phyloP scores from a whole-genome alignment of 2,888 invertebrate species.

The Fragum whitleyi region DNA sequence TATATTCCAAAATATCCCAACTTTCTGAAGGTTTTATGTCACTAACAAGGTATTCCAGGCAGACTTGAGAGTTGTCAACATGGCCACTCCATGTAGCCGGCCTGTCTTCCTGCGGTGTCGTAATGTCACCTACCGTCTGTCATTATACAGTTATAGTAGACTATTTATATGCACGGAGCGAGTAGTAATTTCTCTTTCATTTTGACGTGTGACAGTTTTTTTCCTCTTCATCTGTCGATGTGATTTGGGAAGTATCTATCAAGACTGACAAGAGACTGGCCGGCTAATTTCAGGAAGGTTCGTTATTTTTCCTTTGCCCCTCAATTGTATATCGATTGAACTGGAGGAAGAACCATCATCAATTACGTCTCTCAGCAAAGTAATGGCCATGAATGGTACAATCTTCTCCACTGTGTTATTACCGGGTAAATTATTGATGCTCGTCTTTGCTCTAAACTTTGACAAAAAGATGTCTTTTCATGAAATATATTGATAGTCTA shows the following conservation, averaged over 20 bases:
- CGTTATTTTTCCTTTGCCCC: conserved; percentile 25
- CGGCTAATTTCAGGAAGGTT: conserved; percentile 25
- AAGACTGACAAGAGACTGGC: conserved; percentile 15
- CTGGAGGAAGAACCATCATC: conserved; percentile 37
- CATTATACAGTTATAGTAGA: conserved; percentile 23
- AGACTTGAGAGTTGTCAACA: conserved; percentile 6
- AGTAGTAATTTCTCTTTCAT: conserved; percentile 26
- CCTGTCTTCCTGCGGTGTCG: neutral
- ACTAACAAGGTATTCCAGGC: neutral
- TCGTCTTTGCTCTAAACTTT: neutral
- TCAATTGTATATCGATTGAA: conserved; percentile 42
- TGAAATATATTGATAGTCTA: too few species aligned
- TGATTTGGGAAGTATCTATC: conserved; percentile 37
- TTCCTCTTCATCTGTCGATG: conserved; percentile 23
- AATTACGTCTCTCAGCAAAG: conserved; percentile 46
- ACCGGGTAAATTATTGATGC: conserved; percentile 54
- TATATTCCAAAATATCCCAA: too few species aligned
- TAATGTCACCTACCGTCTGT: neutral
- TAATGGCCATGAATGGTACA: conserved; percentile 48
- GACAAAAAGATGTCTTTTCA: conserved; percentile 21
- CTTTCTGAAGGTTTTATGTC: too few species aligned
- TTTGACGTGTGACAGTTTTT: conserved; percentile 37
- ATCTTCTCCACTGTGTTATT: conserved; percentile 44
- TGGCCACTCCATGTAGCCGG: neutral
- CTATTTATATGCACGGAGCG: conserved; percentile 27